A percentile compares a stretch with the other conserved stretches of the same genome.
These are phyloP conservation scores for Xenops minutus DNA, from an alignment of 2,797 vertebrate genomes.

Conservation along the genomic window DNA sequence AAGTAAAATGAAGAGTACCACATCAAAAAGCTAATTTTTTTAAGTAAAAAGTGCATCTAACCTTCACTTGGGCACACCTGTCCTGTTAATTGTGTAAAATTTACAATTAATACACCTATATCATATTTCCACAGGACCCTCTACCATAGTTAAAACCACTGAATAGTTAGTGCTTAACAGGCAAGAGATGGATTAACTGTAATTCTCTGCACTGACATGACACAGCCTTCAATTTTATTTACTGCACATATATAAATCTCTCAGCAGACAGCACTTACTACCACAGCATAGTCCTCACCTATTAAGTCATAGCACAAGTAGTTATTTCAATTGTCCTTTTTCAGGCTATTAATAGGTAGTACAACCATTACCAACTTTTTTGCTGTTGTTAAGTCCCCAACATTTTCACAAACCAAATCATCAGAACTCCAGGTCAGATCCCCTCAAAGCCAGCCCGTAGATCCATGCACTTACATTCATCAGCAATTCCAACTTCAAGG, in stretches of 20 bases:
- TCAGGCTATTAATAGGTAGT: not conserved
- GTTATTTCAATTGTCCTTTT: not conserved
- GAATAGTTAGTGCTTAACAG: not conserved
- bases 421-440: not conserved
- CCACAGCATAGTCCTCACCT: not conserved
- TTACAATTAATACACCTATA: not conserved
- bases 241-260: not conserved
- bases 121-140: not conserved
- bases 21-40: not conserved
- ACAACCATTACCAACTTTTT: not conserved
- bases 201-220: not conserved
- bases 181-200: not conserved
- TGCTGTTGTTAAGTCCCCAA: not conserved
- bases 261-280: not conserved
- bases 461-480: not conserved
- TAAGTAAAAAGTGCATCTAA: not conserved
- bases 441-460: not conserved
- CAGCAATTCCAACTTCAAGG: not conserved
- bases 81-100: not conserved
- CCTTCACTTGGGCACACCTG: not conserved
- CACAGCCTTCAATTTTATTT: not conserved
- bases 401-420: not conserved
- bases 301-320: not conserved
- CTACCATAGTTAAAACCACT: not conserved
- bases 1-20: not conserved